A percentile compares a stretch with the other conserved stretches of the same genome.
phyloP scores from a whole-genome alignment of 2,113 vertebrate genomes.

The Mustelus asterias region DNA sequence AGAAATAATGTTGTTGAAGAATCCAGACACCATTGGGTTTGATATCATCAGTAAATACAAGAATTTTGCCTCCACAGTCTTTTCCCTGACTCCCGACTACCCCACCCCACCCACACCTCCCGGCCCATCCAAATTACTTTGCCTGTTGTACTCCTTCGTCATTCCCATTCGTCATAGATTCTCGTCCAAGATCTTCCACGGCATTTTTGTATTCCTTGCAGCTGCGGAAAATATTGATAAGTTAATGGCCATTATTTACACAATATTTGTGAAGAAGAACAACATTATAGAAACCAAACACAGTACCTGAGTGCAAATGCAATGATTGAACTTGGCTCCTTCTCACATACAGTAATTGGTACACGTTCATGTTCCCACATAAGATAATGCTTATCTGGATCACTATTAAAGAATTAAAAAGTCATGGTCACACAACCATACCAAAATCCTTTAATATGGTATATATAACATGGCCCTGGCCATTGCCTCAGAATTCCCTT shows the following conservation, averaged over 20 bases:
- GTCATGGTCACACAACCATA: not conserved
- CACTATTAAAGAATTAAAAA: constrained; percentile 57
- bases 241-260: not conserved
- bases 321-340: constrained; percentile 95
- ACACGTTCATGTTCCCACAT: constrained; percentile 96
- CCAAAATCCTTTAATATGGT: not conserved
- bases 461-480: not conserved
- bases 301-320: constrained; percentile 93
- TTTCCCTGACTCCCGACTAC: not conserved
- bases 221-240: constrained; percentile 50
- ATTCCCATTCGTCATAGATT: constrained; percentile 53
- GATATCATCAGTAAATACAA: not conserved
- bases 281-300: not conserved
- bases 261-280: not conserved
- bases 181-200: constrained; percentile 85
- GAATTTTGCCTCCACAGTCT: not conserved
- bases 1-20: not conserved
- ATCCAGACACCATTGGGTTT: not conserved
- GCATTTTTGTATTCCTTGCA: constrained; percentile 95
- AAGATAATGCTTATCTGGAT: constrained; percentile 95
- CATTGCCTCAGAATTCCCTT: not conserved
- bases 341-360: constrained; percentile 92
- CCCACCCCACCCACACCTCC: too few species aligned
- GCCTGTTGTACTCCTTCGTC: constrained; percentile 61
- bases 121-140: constrained; percentile 8